Base-by-base conservation (phyloP, 2,888 invertebrate species). In the Lacanobia oleracea region DNA sequence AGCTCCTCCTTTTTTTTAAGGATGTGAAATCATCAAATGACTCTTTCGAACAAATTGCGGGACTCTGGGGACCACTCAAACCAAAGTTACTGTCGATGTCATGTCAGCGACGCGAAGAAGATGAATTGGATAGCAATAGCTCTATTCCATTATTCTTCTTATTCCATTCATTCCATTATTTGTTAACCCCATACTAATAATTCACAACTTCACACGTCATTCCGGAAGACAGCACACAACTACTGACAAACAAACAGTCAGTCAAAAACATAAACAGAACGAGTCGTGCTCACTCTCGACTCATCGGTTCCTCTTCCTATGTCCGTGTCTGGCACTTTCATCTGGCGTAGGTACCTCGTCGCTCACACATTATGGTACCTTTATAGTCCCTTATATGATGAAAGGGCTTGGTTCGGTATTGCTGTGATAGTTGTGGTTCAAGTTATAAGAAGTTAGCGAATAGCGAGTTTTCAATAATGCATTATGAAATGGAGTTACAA, bases 271-370 rank as follows among this genome's bases (percentile, higher is more conserved):
- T 60, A 73, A 50, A 68, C 65, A 56, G 68, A 72, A 65, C 75
- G 37, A 48, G 51, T 78, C 75, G 81, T 75, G 75, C 66, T 71
- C 75, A 79, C 79, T 81, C 78, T 76, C 75, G 45, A 65, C 78
- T 73, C 82, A 82, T 86, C 76, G 56, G 69, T 81, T 82, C 76
- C 83, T 75, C 77, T 80, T 81, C 82, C 77, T 79, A 68, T 60
- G 80, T 80, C 68, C 65, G 65, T 48, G 84, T 79, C 68, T 14
- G 81, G 75, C 79, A 89, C 88, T 89, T 89, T 89, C 89, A 83
- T 87, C 72, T 84, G 56, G 54, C 53, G 62, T 48, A 48, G 45
- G 48, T 48, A 48, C 23, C 50, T 61, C 71, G 40, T 40, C 53
- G 37, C 45, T 63, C 71, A 59, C 72, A 61, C 73, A 74, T 81